Base-by-base conservation (phyloP, 2,888 invertebrate species). In the Synergus itoensis region DNA sequence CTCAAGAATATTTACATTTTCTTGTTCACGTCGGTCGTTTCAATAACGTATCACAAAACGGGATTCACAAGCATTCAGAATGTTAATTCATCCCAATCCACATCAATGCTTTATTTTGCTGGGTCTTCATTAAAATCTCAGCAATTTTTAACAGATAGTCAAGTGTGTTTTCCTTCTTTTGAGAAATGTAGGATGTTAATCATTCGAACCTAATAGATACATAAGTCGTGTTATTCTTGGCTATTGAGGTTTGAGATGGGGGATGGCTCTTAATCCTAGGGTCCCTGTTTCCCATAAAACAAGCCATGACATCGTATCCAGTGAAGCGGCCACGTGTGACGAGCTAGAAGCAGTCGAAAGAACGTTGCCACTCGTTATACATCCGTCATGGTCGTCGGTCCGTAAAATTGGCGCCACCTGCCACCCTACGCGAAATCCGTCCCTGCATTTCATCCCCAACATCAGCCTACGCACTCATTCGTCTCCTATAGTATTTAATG, bases 381-480 rank as follows among this genome's bases (percentile, higher is more conserved):
- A 91, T 92, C 91, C 92, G 92, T 92, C 92, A 92, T 89, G 90
- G 87, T 87, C 92, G 89, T 87, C 88, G 92, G 90, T 88, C 91
- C 92, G 92, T 92, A 90, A 92, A 92, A 92, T 92, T 92, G 88
- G 89, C 88, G 92, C 92, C 92, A 92, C 92, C 92, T 92, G 92
- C 90, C 92, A 91, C 91, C 92, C 90, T 88, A 87, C 60, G 48
- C 53, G n/a, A 78, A 78, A 79, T 43, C 53, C 80, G 76, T 53
- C 69, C 53, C 65, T 76, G 57, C 28, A 69, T 45, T 79, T 77
- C 81, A 81, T 83, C 83, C 83, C 81, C 78, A 80, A 69, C 80
- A 80, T 76, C 62, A 64, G 85, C 87, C 83, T 87, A 85, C 86
- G 82, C 85, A 85, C 81, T 82, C 84, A 83, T 84, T 84, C 84